These are phyloP conservation scores for Archivesica marissinica DNA, from an alignment of 1,140 invertebrate species.

Conservation along the genomic window DNA sequence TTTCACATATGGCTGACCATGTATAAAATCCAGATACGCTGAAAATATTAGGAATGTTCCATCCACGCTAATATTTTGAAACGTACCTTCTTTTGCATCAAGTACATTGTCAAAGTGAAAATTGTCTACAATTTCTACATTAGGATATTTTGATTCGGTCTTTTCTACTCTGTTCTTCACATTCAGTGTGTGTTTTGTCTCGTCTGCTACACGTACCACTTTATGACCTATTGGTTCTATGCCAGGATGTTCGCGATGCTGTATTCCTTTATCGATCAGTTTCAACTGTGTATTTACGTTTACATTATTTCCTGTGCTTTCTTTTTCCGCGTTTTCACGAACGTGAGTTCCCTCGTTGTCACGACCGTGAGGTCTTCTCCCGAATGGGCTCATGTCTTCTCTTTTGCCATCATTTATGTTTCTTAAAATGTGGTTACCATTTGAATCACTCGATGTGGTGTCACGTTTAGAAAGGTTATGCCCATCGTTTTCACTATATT, in stretches of 20 bases:
- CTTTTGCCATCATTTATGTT: neutral
- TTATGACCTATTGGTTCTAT: neutral
- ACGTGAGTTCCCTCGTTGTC: neutral
- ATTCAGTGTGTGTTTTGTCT: neutral
- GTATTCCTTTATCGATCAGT: neutral
- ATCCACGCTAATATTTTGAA: constrained; percentile 22
- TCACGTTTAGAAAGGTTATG: neutral
- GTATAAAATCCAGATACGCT: neutral
- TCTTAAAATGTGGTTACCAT: neutral
- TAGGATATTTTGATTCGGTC: constrained; percentile 8
- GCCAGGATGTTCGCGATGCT: neutral
- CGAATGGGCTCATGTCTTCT: neutral
- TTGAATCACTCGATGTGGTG: neutral
- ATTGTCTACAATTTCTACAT: constrained; percentile 2
- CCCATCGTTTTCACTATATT: neutral
- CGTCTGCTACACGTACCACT: neutral
- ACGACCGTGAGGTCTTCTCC: neutral
- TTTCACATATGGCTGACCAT: constrained; percentile 19
- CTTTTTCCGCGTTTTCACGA: neutral
- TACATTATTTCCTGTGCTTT: neutral
- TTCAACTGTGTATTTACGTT: neutral
- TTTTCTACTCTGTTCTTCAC: neutral
- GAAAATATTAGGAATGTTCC: constrained; percentile 25
- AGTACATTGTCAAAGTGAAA: constrained; percentile 19
- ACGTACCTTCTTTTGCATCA: neutral